phyloP scores from a whole-genome alignment of 2,888 invertebrate species.

The Plebejus anna region DNA sequence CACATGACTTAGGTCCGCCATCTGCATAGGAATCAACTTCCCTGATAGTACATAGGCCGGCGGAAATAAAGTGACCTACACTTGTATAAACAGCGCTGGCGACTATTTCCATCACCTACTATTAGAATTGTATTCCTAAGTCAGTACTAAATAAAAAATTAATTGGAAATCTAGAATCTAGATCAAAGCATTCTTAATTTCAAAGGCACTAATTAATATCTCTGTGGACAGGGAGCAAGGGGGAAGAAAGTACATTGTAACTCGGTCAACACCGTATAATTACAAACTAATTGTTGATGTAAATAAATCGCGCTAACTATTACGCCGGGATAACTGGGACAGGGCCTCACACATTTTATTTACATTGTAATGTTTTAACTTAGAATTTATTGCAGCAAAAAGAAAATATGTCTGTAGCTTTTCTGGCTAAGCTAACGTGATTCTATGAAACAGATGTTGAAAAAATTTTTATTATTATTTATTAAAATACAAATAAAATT shows the following conservation, averaged over 20 bases:
- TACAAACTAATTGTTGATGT: background rate
- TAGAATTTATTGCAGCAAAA: background rate
- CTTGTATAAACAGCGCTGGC: too few species aligned
- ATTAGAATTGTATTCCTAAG: too few species aligned
- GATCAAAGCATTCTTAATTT: background rate
- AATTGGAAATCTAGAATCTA: background rate
- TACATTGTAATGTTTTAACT: slow-evolving; percentile 6
- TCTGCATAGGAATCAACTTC: too few species aligned
- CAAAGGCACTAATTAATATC: slow-evolving; percentile 4
- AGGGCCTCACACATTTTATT: background rate
- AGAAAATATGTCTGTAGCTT: background rate
- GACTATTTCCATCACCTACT: too few species aligned
- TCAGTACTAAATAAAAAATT: too few species aligned
- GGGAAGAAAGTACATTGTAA: background rate
- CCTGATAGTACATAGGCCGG: too few species aligned
- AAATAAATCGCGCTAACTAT: slow-evolving; percentile 15
- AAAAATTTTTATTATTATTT: too few species aligned
- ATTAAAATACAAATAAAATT: too few species aligned
- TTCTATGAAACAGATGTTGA: too few species aligned
- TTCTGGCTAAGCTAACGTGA: background rate
- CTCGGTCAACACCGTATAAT: slow-evolving; percentile 8
- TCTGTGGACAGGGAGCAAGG: background rate
- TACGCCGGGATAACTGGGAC: slow-evolving; percentile 13
- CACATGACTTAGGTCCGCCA: too few species aligned
- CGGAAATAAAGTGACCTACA: too few species aligned